Evolutionary conservation across 2,113 vertebrate species (phyloP).

Genomic region (Protomyctophum bolini): DNA sequence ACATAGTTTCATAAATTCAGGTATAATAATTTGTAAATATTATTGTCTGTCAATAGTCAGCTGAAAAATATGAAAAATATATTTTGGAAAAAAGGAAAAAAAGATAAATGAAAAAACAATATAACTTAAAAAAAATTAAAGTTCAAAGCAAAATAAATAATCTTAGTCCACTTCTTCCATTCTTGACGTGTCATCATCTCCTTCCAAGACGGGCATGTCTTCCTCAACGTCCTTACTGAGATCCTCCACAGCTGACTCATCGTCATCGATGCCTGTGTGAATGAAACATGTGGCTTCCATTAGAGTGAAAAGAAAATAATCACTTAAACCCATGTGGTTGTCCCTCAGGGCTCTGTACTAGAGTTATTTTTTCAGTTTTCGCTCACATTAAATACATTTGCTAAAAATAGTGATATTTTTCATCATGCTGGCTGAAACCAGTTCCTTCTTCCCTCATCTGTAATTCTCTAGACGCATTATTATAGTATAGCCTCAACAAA

Average conservation of each 20-base stretch:
- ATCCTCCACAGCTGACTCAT: conserved; percentile 78
- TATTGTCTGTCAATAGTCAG: conserved; percentile 11
- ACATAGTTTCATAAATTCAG: not conserved
- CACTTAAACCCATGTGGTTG: too few species aligned
- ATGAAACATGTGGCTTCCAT: conserved; percentile 1
- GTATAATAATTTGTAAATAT: conserved; percentile 11
- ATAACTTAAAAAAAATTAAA: conserved; percentile 54
- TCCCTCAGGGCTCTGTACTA: too few species aligned
- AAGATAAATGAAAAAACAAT: not conserved
- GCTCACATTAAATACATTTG: too few species aligned
- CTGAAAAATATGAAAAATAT: conserved; percentile 21
- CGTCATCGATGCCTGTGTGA: conserved; percentile 80
- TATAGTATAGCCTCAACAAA: too few species aligned
- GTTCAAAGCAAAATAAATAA: conserved; percentile 17
- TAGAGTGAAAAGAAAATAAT: not conserved
- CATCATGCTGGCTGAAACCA: too few species aligned
- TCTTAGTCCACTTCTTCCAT: conserved; percentile 86
- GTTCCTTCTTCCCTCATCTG: too few species aligned
- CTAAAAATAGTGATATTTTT: too few species aligned
- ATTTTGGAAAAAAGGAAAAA: conserved; percentile 10
- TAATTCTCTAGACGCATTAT: too few species aligned
- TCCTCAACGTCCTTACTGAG: conserved; percentile 75
- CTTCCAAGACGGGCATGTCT: conserved; percentile 84
- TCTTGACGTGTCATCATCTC: conserved; percentile 83
- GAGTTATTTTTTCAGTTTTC: too few species aligned